Percentiles rank a stretch among this genome's conserved stretches.
Evolutionary conservation across 2,797 vertebrate genomes (phyloP).

Genomic region (Sebastes oblongus): DNA sequence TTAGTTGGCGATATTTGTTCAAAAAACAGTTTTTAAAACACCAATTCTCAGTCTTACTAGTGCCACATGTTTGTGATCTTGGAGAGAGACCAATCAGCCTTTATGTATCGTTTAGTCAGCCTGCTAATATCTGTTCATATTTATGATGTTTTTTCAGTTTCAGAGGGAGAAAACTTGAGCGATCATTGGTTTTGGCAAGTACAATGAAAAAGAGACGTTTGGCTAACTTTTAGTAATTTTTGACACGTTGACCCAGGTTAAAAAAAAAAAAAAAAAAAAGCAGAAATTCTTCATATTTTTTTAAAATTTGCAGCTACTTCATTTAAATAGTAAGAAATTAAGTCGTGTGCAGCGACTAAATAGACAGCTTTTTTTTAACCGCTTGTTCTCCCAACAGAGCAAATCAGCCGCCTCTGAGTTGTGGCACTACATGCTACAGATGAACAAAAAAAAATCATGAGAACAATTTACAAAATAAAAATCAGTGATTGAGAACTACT

Average conservation of each 20-base stretch:
- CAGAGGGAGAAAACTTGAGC: not conserved
- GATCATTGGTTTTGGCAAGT: not conserved
- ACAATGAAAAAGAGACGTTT: not conserved
- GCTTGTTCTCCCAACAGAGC: constrained; percentile 66
- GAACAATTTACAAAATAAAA: constrained; percentile 48
- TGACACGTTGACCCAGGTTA: not conserved
- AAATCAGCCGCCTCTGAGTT: constrained; percentile 54
- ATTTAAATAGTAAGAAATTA: not conserved
- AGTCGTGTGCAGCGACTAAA: not conserved
- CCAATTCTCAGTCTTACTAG: not conserved
- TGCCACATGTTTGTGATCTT: not conserved
- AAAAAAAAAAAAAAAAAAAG: not conserved
- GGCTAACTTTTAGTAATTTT: not conserved
- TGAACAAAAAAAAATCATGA: constrained; percentile 33
- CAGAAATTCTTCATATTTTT: constrained; percentile 2
- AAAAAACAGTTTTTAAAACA: not conserved
- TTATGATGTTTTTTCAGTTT: not conserved
- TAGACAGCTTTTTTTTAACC: constrained; percentile 9
- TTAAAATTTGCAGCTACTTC: constrained; percentile 26
- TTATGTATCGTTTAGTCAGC: not conserved
- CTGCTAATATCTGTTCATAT: too few relatives aligned
- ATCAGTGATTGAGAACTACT: constrained; percentile 75
- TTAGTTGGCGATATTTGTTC: not conserved
- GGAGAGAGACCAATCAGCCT: not conserved
- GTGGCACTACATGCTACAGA: constrained; percentile 72